Percentiles rank a stretch among this genome's conserved stretches.
phyloP scores from a whole-genome alignment of 92 coral and sea anemone genomes.

The Epizoanthus illoricatus region DNA sequence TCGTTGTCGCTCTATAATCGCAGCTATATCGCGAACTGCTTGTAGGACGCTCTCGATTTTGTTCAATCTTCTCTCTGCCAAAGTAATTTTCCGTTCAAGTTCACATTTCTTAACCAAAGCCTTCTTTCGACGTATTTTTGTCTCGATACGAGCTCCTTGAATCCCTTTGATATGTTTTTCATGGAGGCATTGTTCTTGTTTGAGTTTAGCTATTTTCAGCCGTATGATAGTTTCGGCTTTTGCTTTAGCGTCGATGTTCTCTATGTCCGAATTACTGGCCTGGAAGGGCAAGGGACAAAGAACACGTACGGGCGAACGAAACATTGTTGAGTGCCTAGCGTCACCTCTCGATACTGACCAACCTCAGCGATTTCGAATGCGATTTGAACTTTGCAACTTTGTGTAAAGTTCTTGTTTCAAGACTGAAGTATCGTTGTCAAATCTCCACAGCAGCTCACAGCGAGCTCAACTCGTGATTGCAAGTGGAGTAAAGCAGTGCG shows the following conservation, averaged over 20 bases:
- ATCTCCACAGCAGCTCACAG: not conserved
- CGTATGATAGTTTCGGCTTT: constrained; percentile 11
- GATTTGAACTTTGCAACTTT: not conserved
- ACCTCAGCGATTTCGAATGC: not conserved
- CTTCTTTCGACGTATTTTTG: constrained; percentile 32
- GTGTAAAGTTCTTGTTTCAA: not conserved
- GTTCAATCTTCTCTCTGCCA: constrained; percentile 29
- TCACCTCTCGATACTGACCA: not conserved
- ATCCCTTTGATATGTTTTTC: constrained; percentile 16
- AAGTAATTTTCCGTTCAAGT: constrained; percentile 7
- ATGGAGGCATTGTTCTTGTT: constrained; percentile 1
- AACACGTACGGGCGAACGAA: constrained; percentile 9
- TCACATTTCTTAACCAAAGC: constrained; percentile 9
- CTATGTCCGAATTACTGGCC: not conserved
- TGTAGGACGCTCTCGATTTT: constrained; percentile 23
- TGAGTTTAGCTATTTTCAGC: constrained; percentile 22
- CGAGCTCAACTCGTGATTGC: not conserved
- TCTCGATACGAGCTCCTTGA: constrained; percentile 20
- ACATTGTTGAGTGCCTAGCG: not conserved
- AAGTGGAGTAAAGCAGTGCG: not conserved
- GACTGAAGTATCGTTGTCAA: not conserved
- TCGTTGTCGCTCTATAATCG: constrained; percentile 23
- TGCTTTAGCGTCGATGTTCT: not conserved
- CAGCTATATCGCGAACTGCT: constrained; percentile 16
- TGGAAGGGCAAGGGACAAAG: not conserved